Conservation (phyloP, 2,797 vertebrate genomes). For the Benthosema pterotum region DNA sequence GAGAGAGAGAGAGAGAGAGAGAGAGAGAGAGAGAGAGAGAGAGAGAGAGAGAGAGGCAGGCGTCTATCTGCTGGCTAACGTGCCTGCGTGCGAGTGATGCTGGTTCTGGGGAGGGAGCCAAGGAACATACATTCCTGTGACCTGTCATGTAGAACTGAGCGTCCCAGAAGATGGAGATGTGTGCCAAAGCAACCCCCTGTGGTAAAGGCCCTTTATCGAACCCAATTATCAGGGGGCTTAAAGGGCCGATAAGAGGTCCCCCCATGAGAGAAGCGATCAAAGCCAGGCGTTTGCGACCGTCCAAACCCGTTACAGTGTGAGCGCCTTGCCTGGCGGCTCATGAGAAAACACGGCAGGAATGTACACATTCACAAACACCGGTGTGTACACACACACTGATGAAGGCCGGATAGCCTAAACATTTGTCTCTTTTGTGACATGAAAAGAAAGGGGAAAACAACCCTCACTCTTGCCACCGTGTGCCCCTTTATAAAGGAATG, state of each 20-base stretch:
- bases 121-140: constrained; percentile 12
- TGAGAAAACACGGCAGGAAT: constrained; percentile 7
- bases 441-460: no score
- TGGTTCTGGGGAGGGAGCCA: constrained; percentile 2
- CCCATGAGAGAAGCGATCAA: not conserved
- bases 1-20: not conserved
- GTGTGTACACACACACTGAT: no score
- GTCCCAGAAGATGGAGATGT: not conserved
- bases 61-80: not conserved
- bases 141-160: constrained; percentile 4
- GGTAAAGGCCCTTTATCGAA: not conserved
- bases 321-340: not conserved
- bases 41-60: not conserved
- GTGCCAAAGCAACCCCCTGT: constrained; percentile 2
- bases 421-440: no score
- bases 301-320: not conserved
- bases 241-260: constrained; percentile 2
- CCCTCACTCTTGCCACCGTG: no score
- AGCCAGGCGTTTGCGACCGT: not conserved
- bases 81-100: constrained; percentile 2
- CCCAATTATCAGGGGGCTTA: not conserved
- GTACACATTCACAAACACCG: not conserved
- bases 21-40: not conserved
- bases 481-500: no score
- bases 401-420: no score